phyloP scores from a whole-genome alignment of 2,797 vertebrate genomes.

The Acipenser oxyrinchus region DNA sequence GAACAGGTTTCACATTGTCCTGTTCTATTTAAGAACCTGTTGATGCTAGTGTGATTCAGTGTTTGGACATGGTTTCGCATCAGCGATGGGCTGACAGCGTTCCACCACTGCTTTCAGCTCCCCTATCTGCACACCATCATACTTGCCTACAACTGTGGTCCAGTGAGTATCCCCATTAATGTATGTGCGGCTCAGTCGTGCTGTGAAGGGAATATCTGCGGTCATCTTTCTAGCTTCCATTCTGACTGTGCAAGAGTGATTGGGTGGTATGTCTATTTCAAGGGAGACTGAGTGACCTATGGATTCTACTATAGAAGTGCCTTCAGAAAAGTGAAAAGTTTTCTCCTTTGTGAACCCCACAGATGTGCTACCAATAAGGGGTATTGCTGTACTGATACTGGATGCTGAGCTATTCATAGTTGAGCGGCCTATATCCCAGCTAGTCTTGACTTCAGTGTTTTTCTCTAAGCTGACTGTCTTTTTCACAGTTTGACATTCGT shows the following conservation, averaged over 20 bases:
- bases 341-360: constrained; percentile 54
- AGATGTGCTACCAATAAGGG: constrained; percentile 33
- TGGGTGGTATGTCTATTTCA: constrained; percentile 44
- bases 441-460: constrained; percentile 39
- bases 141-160: constrained; percentile 46
- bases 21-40: too few species aligned
- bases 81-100: constrained; percentile 43
- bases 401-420: constrained; percentile 48
- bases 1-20: too few species aligned
- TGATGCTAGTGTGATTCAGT: background rate
- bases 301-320: constrained; percentile 40
- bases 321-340: constrained; percentile 47
- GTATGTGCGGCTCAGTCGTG: constrained; percentile 48
- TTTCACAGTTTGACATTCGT: constrained; percentile 42
- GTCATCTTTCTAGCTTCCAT: constrained; percentile 58
- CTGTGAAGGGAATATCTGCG: constrained; percentile 51
- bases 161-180: constrained; percentile 47
- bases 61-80: constrained; percentile 36
- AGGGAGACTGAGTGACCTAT: constrained; percentile 43
- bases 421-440: constrained; percentile 50
- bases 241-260: constrained; percentile 46
- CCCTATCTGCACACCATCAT: constrained; percentile 41
- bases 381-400: constrained; percentile 51
- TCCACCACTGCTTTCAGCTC: constrained; percentile 53
- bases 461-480: constrained; percentile 54